Evolutionary conservation across 2,888 invertebrate genomes (phyloP).

Genomic region (Diplazon laetatorius): DNA sequence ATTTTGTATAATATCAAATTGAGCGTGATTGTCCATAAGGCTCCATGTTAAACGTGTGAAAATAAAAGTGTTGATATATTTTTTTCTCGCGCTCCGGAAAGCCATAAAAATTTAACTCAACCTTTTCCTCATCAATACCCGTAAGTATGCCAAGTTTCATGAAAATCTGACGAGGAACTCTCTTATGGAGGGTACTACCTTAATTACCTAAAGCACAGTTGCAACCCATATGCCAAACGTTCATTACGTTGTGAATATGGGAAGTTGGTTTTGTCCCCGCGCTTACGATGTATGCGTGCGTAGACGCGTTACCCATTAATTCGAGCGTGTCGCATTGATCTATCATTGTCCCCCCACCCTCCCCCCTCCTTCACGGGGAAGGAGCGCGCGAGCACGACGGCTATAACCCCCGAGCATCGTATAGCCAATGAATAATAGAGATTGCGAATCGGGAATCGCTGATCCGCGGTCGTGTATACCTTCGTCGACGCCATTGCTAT

Average conservation of each 20-base stretch:
- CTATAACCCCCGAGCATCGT: slow-evolving; percentile 72
- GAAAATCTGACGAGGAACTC: too few species aligned
- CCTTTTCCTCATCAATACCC: too few species aligned
- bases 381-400: slow-evolving; percentile 47
- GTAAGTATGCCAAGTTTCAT: too few species aligned
- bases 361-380: too few species aligned
- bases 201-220: slow-evolving; percentile 58
- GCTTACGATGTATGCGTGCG: slow-evolving; percentile 63
- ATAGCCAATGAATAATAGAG: slow-evolving; percentile 79
- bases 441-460: slow-evolving; percentile 68
- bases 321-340: slow-evolving; percentile 81
- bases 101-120: too few species aligned
- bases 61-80: too few species aligned
- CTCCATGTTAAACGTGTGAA: too few species aligned
- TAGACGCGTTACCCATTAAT: slow-evolving; percentile 79
- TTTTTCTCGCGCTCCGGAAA: too few species aligned
- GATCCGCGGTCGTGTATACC: slow-evolving; percentile 52
- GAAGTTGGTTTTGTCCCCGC: slow-evolving; percentile 6
- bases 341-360: slow-evolving; percentile 81
- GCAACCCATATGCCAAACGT: slow-evolving; percentile 49
- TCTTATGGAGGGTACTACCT: too few species aligned
- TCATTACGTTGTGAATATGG: slow-evolving; percentile 1
- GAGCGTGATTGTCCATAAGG: too few species aligned
- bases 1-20: too few species aligned
- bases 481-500: slow-evolving; percentile 45